Evolutionary conservation across 2,888 invertebrate species (phyloP), one percentile per base, ranked within the genome.

Genomic region (Nasonia oneida): DNA sequence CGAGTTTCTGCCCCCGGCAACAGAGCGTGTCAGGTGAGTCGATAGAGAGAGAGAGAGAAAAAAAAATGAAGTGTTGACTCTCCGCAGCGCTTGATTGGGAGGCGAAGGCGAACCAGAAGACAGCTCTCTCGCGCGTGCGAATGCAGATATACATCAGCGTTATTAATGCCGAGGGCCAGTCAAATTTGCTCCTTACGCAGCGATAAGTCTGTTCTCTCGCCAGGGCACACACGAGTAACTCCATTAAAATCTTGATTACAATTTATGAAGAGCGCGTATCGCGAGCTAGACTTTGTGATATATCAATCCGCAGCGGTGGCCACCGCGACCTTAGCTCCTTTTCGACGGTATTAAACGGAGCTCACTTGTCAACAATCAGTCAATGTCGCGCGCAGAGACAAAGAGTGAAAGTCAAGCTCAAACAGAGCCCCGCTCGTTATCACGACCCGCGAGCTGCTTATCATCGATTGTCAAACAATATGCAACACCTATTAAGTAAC

Each of bases 391-490:
- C 57, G 0, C 0, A 15, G 10, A n/a, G 57, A 57, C 57, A 61
- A 61, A 61, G 57, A 23, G 57, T 12, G 10, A 47, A 47, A 47
- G 47, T 47, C 47, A 47, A 47, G n/a, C 57, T n/a, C n/a, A 18
- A n/a, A 8, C 57, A 18, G 15, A 5, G 1, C 15, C 53, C 15
- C 53, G 4, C 53, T 6, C 42, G 8, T 57, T 57, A n/a, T 57
- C 57, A n/a, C n/a, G 15, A 3, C 18, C 3, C 53, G 53, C 15
- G 18, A 12, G 53, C 57, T 61, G 8, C 18, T 61, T n/a, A 61
- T n/a, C 57, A 42, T n/a, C 57, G 57, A 57, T n/a, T 57, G n/a
- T 57, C 15, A 61, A 61, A n/a, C 57, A n/a, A 61, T 61, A 53
- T 4, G 57, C 57, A 61, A 61, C 23, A 23, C n/a, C 57, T 61